Evolutionary conservation across 1,140 invertebrate genomes (phyloP).

Genomic region (Radopholus similis): DNA sequence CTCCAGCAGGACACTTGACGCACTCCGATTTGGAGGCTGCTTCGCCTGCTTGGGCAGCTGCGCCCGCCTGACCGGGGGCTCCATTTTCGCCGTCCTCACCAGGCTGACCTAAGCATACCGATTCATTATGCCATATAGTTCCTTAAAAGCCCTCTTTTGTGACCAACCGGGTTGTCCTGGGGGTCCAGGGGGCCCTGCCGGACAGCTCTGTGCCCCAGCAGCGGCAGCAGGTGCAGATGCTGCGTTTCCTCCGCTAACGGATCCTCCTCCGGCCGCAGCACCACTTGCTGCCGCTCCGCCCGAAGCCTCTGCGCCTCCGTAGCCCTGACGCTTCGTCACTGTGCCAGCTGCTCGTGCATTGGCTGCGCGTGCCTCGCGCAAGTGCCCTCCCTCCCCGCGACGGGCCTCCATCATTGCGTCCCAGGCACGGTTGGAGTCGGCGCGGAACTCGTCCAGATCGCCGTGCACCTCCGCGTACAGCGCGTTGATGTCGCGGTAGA

Average conservation of each 20-base stretch:
- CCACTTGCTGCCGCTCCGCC: neutral
- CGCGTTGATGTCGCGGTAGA: constrained; percentile 37
- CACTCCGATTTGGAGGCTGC: neutral
- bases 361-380: neutral
- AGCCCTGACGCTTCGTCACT: too few relatives aligned
- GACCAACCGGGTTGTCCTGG: constrained; percentile 28
- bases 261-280: neutral
- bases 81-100: constrained; percentile 24
- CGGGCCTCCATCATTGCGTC: constrained; percentile 40
- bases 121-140: too few relatives aligned
- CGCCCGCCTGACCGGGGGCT: constrained; percentile 10
- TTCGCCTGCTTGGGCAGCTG: neutral
- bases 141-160: too few relatives aligned
- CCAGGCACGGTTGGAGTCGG: constrained; percentile 47
- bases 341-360: neutral
- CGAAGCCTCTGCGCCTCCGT: neutral
- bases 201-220: constrained; percentile 31
- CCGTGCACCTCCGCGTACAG: constrained; percentile 32
- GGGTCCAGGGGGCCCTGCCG: constrained; percentile 20
- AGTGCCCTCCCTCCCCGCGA: neutral
- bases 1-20: constrained; percentile 28
- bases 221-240: too few relatives aligned
- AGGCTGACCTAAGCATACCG: neutral
- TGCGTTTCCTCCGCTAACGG: too few relatives aligned
- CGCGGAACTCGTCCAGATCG: constrained; percentile 40